Base-by-base conservation (phyloP, 64 coral and sea anemone genomes). In the Stichodactyla helianthus region DNA sequence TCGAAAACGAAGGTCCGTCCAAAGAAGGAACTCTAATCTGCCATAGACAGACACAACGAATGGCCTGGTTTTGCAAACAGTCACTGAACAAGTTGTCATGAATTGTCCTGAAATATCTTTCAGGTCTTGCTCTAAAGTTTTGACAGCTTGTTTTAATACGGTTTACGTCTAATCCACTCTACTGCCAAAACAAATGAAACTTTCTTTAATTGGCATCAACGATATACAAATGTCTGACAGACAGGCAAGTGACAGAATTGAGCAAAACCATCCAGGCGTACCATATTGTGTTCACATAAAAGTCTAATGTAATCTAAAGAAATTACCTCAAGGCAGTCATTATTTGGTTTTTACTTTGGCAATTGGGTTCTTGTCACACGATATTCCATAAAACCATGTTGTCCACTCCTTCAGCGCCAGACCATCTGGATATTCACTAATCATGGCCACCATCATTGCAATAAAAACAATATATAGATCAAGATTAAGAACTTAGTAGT, bases 381-480 rank as follows among this genome's bases (percentile, higher is more conserved):
- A 74, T 74, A 31, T 26, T 11, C 1, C 25, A 23, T 35, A 31
- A 74, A 74, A 74, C 10, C 10, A 27, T 74, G 4, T 6, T 9
- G 10, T 31, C 11, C 25, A 27, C 25, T 23, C 12, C 11, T 58
- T 58, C 55, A 58, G 9, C 4, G 8, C 26, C 11, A 28, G 5
- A 35, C 68, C 68, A 31, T 74, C 12, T 27, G n/a, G 68, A 74
- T 27, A 74, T 74, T 74, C 68, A 74, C 22, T 74, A 74, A 74
- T 28, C 23, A 12, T 10, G 25, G 27, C 12, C 8, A 74, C 25
- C 4, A 9, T 74, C 25, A 74, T 31, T 74, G 27, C 26, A 74
- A 74, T 74, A 13, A 74, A 74, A 74, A 74, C 68, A 74, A 74
- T 35, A 74, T 74, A 74, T n/a, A 12, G 25, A 74, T 31, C 25